Conservation (phyloP, 2,888 invertebrate species). For the Agrypnus murinus region DNA sequence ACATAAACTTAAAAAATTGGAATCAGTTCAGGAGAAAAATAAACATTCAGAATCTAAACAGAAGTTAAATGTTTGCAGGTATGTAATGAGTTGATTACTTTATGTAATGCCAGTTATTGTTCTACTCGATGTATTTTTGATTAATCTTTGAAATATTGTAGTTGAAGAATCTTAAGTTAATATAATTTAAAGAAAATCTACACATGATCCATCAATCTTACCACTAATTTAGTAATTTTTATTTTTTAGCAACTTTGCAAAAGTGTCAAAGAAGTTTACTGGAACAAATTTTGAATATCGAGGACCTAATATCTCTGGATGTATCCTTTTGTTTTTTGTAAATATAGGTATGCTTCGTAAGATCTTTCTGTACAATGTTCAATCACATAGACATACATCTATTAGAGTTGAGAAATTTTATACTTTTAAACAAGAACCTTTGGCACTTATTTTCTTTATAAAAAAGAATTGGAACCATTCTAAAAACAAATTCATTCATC, state of each 20-base stretch:
- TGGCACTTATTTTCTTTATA: too few species aligned
- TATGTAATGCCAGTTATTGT: too few species aligned
- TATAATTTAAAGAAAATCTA: too few species aligned
- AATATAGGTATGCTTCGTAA: too few species aligned
- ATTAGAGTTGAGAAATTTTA: neutral
- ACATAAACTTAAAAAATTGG: conserved; percentile 10
- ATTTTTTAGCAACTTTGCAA: conserved; percentile 11
- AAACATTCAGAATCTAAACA: neutral
- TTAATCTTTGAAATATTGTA: too few species aligned
- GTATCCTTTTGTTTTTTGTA: too few species aligned
- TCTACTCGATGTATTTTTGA: too few species aligned
- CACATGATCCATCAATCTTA: too few species aligned
- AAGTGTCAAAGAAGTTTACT: conserved; percentile 24
- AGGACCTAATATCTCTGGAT: conserved; percentile 22
- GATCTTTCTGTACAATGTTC: neutral
- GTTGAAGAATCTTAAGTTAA: too few species aligned
- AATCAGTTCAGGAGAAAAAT: neutral
- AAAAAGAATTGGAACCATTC: too few species aligned
- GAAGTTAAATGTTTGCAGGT: neutral
- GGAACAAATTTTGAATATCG: conserved; percentile 31
- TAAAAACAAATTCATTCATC: too few species aligned
- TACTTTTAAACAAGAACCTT: too few species aligned
- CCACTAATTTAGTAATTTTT: conserved; percentile 1
- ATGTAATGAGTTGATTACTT: neutral
- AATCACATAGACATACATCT: neutral